Evolutionary conservation across 2,888 invertebrate species (phyloP), one percentile per base, ranked within the genome.

Genomic region (Peribatodes rhomboidaria): DNA sequence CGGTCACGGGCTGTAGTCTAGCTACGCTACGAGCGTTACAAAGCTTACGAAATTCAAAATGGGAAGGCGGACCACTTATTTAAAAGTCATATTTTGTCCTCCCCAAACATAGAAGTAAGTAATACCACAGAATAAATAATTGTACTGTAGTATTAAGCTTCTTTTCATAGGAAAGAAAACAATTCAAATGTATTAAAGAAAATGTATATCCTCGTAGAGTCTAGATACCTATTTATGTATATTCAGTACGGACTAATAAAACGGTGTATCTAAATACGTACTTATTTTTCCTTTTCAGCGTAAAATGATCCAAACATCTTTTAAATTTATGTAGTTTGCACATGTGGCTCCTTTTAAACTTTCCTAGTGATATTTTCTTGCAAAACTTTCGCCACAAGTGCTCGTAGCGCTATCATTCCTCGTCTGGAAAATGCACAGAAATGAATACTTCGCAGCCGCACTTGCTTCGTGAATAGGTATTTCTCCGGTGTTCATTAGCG

Each of bases 401-500:
- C 31, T 13, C 18, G 0, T 33, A 11, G 33, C 10, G 18, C 33
- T 35, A 13, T 35, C 16, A 18, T 35, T 18, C 8, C 8, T 16
- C 18, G 55, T 33, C 31, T 42, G 16, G 41, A 44, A 44, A 55
- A 31, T 55, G 55, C 33, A 16, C 31, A 42, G 55, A 44, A 33
- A 33, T 62, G 55, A 59, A 62, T 60, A 56, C 46, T 61, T 56
- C 46, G 37, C 54, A 61, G 46, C 54, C 11, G 44, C 55, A 33
- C 41, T 65, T 57, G 67, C 67, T 66, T 52, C 50, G 67, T 72
- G 73, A 73, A 72, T 74, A 71, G 65, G 71, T 69, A 72, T 68
- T 73, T 74, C 71, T 68, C 54, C 67, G 63, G 67, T 71, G 69
- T 75, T 80, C 80, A 79, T 80, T 79, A 81, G 77, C 68, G 73